These are phyloP conservation scores for Microchrysa polita DNA, from an alignment of 2,888 invertebrate genomes.

Conservation along the genomic window DNA sequence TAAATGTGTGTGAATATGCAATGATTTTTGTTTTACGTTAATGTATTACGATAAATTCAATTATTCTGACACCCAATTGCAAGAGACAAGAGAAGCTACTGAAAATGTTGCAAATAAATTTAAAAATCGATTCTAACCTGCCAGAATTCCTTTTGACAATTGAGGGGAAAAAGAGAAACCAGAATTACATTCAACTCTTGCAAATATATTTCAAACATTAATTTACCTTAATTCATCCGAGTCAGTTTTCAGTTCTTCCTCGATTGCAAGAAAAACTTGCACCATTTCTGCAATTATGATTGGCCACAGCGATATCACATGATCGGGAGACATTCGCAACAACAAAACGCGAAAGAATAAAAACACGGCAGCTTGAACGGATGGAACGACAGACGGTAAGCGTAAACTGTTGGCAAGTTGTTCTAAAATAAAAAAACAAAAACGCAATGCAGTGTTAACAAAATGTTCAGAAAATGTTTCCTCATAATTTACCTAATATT, in stretches of 20 bases:
- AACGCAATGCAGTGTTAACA: background rate
- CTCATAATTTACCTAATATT: conserved; percentile 76
- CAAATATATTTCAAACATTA: conserved; percentile 12
- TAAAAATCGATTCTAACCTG: conserved; percentile 16
- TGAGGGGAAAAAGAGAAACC: background rate
- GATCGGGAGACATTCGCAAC: conserved; percentile 83
- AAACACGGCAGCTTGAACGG: conserved; percentile 86
- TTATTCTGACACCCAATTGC: too few species aligned
- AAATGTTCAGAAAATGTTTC: conserved; percentile 14
- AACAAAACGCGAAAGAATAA: conserved; percentile 87
- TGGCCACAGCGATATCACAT: conserved; percentile 90
- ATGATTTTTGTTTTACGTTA: too few species aligned
- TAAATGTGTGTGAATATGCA: too few species aligned
- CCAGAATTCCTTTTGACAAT: conserved; percentile 29
- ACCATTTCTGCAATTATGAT: conserved; percentile 91
- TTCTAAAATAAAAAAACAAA: conserved; percentile 68
- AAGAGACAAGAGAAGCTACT: background rate
- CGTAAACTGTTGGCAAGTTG: conserved; percentile 85
- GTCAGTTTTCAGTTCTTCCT: conserved; percentile 81
- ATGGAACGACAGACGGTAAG: conserved; percentile 75
- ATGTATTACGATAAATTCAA: too few species aligned
- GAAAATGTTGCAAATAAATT: conserved; percentile 18
- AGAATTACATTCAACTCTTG: background rate
- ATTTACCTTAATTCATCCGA: conserved; percentile 79
- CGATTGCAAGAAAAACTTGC: conserved; percentile 86